phyloP scores from a whole-genome alignment of 2,113 vertebrate species.

The Meleagris gallopavo region DNA sequence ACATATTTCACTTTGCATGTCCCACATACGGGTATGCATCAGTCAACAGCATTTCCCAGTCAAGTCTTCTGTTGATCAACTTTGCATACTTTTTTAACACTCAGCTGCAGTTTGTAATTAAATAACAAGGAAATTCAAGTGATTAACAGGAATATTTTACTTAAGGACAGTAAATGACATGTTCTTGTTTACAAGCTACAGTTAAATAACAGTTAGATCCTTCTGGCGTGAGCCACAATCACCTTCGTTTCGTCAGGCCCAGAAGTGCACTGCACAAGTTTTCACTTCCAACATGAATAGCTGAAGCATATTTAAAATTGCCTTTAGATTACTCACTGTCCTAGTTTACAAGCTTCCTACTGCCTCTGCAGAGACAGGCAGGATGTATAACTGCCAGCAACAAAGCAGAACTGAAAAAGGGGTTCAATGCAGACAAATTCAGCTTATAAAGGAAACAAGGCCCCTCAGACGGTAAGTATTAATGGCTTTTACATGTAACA shows the following conservation, averaged over 20 bases:
- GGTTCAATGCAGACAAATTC: neutral
- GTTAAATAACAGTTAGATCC: neutral
- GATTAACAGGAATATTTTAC: neutral
- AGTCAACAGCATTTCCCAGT: neutral
- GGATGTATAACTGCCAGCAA: neutral
- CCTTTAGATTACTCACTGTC: neutral
- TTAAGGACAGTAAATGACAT: neutral
- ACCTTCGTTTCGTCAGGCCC: neutral
- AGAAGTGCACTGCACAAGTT: neutral
- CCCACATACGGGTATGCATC: neutral
- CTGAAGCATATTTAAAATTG: neutral
- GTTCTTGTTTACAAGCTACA: neutral
- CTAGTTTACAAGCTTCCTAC: neutral
- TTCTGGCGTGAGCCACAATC: neutral
- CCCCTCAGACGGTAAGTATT: neutral
- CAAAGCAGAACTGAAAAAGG: neutral
- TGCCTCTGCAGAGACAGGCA: neutral
- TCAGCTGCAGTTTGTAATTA: slow-evolving; percentile 8
- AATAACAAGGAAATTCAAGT: neutral
- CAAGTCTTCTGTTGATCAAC: neutral
- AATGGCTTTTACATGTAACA: neutral
- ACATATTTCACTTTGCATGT: neutral
- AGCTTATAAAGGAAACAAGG: neutral
- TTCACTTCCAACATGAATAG: neutral
- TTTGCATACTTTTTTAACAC: neutral